Evolutionary conservation across 2,888 invertebrate genomes (phyloP).

Genomic region (Erebia aethiops): DNA sequence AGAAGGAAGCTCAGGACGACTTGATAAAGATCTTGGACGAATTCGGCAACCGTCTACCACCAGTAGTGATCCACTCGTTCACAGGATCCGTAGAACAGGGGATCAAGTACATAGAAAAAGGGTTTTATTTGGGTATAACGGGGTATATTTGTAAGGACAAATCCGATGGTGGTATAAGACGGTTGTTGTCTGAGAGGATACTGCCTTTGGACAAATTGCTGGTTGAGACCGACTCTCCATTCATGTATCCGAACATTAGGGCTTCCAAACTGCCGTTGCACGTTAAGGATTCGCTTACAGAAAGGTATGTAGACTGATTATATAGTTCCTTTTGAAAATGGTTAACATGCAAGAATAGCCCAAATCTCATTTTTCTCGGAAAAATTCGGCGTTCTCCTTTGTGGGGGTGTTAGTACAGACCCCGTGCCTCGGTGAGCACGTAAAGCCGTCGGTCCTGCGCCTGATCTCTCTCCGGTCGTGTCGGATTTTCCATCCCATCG

Average conservation of each 20-base stretch:
- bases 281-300: slow-evolving; percentile 93
- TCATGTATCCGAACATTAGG: slow-evolving; percentile 97
- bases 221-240: slow-evolving; percentile 97
- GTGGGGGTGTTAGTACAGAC: no score
- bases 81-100: slow-evolving; percentile 95
- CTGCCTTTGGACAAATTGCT: slow-evolving; percentile 92
- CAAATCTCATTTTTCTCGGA: no score
- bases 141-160: slow-evolving; percentile 96
- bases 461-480: no score
- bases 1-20: slow-evolving; percentile 95
- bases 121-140: slow-evolving; percentile 90
- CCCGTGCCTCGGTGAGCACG: no score
- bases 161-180: slow-evolving; percentile 93
- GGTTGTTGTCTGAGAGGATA: slow-evolving; percentile 90
- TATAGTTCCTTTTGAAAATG: no score
- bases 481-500: no score
- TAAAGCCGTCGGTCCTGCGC: no score
- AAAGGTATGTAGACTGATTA: slow-evolving; percentile 80
- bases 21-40: slow-evolving; percentile 87
- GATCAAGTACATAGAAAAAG: slow-evolving; percentile 89
- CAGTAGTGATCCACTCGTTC: slow-evolving; percentile 95
- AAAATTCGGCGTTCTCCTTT: no score
- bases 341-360: no score
- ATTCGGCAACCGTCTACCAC: slow-evolving; percentile 84
- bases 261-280: slow-evolving; percentile 95